Evolutionary conservation across 2,888 invertebrate genomes (phyloP).

Genomic region (Orthosia gracilis): DNA sequence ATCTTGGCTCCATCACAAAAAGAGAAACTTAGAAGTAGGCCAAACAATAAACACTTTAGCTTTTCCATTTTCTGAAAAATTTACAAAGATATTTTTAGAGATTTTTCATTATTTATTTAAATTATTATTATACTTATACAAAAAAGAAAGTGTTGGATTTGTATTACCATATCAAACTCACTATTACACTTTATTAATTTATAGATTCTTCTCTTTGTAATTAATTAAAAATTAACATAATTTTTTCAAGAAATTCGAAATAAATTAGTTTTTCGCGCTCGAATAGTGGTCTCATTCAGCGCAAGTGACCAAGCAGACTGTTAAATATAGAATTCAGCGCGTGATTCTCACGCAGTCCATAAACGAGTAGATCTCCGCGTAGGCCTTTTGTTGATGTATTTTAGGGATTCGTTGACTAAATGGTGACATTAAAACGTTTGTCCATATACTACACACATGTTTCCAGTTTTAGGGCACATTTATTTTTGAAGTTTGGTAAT

Average conservation of each 20-base stretch:
- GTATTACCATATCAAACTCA: not conserved
- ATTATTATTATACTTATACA: not conserved
- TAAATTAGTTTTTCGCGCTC: not conserved
- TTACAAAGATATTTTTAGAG: not conserved
- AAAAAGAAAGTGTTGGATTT: not conserved
- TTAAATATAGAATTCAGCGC: constrained; percentile 26
- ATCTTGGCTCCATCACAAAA: constrained; percentile 70
- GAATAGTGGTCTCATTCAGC: constrained; percentile 1
- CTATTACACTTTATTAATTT: not conserved
- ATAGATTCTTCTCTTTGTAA: not conserved
- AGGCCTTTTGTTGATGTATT: constrained; percentile 1
- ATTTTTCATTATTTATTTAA: no score
- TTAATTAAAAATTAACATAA: not conserved
- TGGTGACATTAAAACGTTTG: not conserved
- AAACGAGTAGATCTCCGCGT: not conserved
- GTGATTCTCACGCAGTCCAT: not conserved
- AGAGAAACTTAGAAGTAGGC: constrained; percentile 35
- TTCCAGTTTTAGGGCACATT: not conserved
- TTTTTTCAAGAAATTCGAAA: not conserved
- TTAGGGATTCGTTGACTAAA: not conserved
- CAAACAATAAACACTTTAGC: constrained; percentile 28
- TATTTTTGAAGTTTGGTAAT: no score
- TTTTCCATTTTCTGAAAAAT: constrained; percentile 33
- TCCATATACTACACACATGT: not conserved
- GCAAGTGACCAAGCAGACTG: constrained; percentile 17